These are phyloP conservation scores for Anastatus disparis DNA, from an alignment of 1,140 invertebrate species.

Conservation along the genomic window DNA sequence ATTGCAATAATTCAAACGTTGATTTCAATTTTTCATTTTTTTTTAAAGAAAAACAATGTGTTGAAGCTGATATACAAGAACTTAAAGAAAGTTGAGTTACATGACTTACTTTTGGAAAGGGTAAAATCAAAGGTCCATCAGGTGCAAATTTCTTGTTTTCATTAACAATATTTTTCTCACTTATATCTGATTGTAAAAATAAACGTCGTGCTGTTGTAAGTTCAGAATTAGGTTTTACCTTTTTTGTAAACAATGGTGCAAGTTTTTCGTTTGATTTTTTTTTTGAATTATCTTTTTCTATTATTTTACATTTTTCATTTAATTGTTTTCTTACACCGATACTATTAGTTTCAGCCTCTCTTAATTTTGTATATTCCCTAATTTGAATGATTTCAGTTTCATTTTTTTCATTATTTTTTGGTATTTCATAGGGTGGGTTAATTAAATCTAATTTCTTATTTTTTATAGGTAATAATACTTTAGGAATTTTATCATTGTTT, in stretches of 20 bases:
- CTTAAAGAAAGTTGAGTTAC: conserved; percentile 49
- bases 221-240: conserved; percentile 53
- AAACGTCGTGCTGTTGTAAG: conserved; percentile 48
- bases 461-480: conserved; percentile 29
- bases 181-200: conserved; percentile 56
- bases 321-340: background rate
- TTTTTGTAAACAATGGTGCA: conserved; percentile 63
- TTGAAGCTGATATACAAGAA: background rate
- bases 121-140: conserved; percentile 30
- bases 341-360: too few relatives aligned
- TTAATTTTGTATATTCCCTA: too few relatives aligned
- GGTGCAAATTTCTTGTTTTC: conserved; percentile 26
- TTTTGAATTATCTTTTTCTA: conserved; percentile 41
- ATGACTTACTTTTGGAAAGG: conserved; percentile 62
- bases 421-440: conserved; percentile 6
- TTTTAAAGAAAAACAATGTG: conserved; percentile 12
- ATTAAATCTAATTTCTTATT: conserved; percentile 23
- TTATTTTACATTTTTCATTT: conserved; percentile 26
- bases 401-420: conserved; percentile 1
- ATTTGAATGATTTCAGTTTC: conserved; percentile 11
- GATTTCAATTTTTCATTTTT: conserved; percentile 25
- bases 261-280: conserved; percentile 56
- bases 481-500: conserved; percentile 23
- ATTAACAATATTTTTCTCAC: conserved; percentile 46
- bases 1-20: background rate